Evolutionary conservation across 2,113 vertebrate genomes (phyloP).

Genomic region (Balaeniceps rex): DNA sequence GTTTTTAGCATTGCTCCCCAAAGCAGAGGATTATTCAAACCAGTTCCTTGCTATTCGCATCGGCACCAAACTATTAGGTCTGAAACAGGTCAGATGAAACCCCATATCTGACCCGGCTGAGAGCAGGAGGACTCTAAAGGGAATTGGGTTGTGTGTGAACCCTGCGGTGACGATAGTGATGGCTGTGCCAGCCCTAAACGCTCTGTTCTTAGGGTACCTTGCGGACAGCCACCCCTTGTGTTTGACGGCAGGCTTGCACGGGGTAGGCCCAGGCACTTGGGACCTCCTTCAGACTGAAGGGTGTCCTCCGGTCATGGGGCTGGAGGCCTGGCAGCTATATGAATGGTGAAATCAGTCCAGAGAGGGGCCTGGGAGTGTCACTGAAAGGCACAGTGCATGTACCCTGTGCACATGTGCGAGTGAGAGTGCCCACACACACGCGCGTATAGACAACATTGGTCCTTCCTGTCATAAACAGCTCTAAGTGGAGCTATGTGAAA

Average conservation of each 20-base stretch:
- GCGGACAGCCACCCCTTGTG: not conserved
- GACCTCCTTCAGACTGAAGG: not conserved
- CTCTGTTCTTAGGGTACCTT: not conserved
- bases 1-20: not conserved
- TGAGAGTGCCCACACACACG: not conserved
- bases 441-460: rapidly evolving
- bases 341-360: not conserved
- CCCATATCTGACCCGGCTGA: not conserved
- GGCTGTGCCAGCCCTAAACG: not conserved
- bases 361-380: not conserved
- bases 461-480: not conserved
- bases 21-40: not conserved
- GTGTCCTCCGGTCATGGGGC: not conserved
- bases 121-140: not conserved
- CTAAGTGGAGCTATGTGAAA: not conserved
- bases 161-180: not conserved
- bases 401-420: rapidly evolving
- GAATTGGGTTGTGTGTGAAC: not conserved
- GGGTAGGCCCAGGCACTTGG: not conserved
- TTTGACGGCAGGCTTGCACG: not conserved
- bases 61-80: not conserved
- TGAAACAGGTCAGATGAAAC: not conserved
- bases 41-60: not conserved
- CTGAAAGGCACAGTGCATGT: not conserved
- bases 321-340: not conserved